Evolutionary conservation across 2,888 invertebrate genomes (phyloP), one percentile per base, ranked within the genome.

Genomic region (Lypha dubia): DNA sequence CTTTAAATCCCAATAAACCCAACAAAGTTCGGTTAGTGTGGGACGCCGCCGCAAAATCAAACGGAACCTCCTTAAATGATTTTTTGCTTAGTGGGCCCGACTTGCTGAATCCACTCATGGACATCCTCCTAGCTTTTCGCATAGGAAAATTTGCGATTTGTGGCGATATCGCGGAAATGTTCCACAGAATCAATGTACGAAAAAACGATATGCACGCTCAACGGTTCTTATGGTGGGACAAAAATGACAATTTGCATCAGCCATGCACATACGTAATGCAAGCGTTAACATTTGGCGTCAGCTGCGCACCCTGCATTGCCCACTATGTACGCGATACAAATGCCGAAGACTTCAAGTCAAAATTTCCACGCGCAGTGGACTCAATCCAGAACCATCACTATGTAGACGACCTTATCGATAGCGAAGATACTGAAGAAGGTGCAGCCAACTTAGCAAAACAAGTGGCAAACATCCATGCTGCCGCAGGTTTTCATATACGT

Each of bases 21-120:
- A n/a, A n/a, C n/a, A n/a, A n/a, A n/a, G n/a, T n/a, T n/a, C n/a
- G n/a, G n/a, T n/a, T n/a, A n/a, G n/a, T n/a, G n/a, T n/a, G n/a
- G n/a, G n/a, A n/a, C n/a, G n/a, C n/a, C 4, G 90, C 90, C 2
- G 89, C 89, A 0, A 88, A 86, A 20, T 83, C 73, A 8, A 70
- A 88, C 11, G 89, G 89, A 8, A 41, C 84, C 0, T 86, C 86
- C 1, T 73, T 90, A 6, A 90, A 90, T 67, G 88, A 88, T n/a
- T 82, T 86, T 41, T 1, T 83, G 9, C 24, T 77, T 15, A 65
- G 41, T n/a, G 80, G 85, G 9, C 85, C 85, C 8, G 83, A 83
- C 35, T 41, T 75, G 7, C 49, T 84, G 2, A 79, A 70, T 32
- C 58, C 84, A 11, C 62, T 85, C 9, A 20, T 75, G 1, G 67